Base-by-base conservation (phyloP, 2,113 vertebrate genomes). In the Melanotaenia duboulayi region DNA sequence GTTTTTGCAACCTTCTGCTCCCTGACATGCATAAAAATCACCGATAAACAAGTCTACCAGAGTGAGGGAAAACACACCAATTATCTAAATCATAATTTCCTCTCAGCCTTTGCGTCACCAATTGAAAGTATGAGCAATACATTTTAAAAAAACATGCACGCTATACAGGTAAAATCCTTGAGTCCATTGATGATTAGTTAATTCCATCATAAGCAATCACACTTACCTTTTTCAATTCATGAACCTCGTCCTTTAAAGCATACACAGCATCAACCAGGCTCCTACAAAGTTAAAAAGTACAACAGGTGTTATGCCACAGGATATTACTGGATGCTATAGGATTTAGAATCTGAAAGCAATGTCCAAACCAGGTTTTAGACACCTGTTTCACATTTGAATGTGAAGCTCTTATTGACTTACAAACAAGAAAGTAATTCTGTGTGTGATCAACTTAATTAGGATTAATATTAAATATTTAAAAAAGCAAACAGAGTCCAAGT, bases 211-310 rank as follows among this genome's bases (percentile, higher is more conserved):
- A 25, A 71, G 11, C 2, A 25, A 0, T 55, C 17, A 20, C 35
- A 54, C 54, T 64, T 91, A 98, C 98, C 96, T 99, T 98, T 85
- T 97, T 99, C 76, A 99, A 89, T 74, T 99, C 97, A 75, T 97
- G 97, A 74, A 99, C 97, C 81, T 99, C 97, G 52, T 99, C 98
- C 91, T 98, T 99, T 91, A 99, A 93, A 69, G 98, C 98, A 49
- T 99, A 99, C 58, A 99, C 97, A 0, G 97, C 98, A 86, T 99
- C 98, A 8, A 99, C 97, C 14, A 99, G 96, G 86, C 97, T 99
- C 91, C 98, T 99, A 81, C 42, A 71, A 60, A 42, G 16, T 16
- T 1, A 6, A 71, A 16, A 6, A 39, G 11, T 1, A 49, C 7
- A 69, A 13, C 11, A 49, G 8, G 11, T 17, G 8, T 32, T 20